Conservation (phyloP, 2,888 invertebrate species). For the Ypsolopha scabrella region DNA sequence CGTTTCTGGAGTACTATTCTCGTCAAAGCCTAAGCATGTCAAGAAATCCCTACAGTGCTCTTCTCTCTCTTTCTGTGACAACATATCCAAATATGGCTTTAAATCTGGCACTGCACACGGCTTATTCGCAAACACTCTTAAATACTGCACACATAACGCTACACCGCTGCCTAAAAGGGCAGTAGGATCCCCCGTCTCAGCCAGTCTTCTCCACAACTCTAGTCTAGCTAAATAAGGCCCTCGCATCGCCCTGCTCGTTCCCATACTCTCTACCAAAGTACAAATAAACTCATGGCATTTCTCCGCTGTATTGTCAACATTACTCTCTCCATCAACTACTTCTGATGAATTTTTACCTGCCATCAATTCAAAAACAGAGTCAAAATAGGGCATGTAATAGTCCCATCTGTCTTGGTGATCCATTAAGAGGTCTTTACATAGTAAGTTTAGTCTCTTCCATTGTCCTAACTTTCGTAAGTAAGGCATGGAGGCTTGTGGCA, state of each 20-base stretch:
- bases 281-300: slow-evolving; percentile 58
- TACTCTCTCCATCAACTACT: slow-evolving; percentile 17
- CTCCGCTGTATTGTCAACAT: slow-evolving; percentile 50
- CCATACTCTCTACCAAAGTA: slow-evolving; percentile 61
- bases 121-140: slow-evolving; percentile 85
- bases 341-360: slow-evolving; percentile 28
- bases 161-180: slow-evolving; percentile 72
- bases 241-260: slow-evolving; percentile 66
- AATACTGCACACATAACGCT: slow-evolving; percentile 82
- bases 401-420: slow-evolving; percentile 83
- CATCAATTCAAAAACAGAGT: slow-evolving; percentile 76
- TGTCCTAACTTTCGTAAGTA: slow-evolving; percentile 78
- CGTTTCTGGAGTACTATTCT: slow-evolving; percentile 72
- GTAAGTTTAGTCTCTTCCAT: slow-evolving; percentile 80
- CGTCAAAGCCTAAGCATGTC: slow-evolving; percentile 73
- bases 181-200: slow-evolving; percentile 63
- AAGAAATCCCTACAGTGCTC: slow-evolving; percentile 71
- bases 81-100: slow-evolving; percentile 77
- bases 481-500: slow-evolving; percentile 78
- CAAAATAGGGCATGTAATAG: slow-evolving; percentile 78
- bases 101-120: slow-evolving; percentile 89
- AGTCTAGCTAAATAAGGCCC: slow-evolving; percentile 89
- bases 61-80: slow-evolving; percentile 73
- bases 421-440: slow-evolving; percentile 79
- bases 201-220: slow-evolving; percentile 77